phyloP scores from a whole-genome alignment of 1,140 invertebrate genomes.

The Magallana ariakensis region DNA sequence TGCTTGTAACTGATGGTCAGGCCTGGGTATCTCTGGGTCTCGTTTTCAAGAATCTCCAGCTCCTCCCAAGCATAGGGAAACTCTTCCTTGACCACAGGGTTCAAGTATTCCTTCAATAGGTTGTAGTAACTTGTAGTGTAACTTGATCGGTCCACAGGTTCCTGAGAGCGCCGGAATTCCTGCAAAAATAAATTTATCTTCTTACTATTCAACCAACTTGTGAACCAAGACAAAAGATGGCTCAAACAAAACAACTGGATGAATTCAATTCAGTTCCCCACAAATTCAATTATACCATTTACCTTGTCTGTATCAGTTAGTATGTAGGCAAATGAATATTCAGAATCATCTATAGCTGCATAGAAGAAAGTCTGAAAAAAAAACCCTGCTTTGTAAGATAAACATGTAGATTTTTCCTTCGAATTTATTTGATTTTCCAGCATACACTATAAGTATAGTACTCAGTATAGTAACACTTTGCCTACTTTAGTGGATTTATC shows the following conservation, averaged over 20 bases:
- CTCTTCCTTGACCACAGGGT: conserved; percentile 63
- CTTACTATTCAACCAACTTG: not conserved
- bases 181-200: conserved; percentile 52
- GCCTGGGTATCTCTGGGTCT: conserved; percentile 73
- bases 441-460: no score
- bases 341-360: conserved; percentile 77
- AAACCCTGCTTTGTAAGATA: no score
- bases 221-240: not conserved
- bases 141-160: conserved; percentile 73
- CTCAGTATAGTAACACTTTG: no score
- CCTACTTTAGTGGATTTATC: conserved; percentile 73
- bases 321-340: conserved; percentile 80
- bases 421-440: no score
- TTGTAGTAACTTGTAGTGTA: conserved; percentile 79
- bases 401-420: no score
- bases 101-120: conserved; percentile 79
- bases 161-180: conserved; percentile 79
- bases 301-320: conserved; percentile 79
- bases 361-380: conserved; percentile 79
- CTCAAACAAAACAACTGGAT: not conserved
- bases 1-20: conserved; percentile 73
- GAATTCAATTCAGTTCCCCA: not conserved
- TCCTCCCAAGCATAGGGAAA: conserved; percentile 74
- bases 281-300: not conserved
- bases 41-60: conserved; percentile 77